Percentiles rank a stretch among this genome's conserved stretches.
Conservation (phyloP, 2,113 vertebrate genomes). For the Nymphicus hollandicus region DNA sequence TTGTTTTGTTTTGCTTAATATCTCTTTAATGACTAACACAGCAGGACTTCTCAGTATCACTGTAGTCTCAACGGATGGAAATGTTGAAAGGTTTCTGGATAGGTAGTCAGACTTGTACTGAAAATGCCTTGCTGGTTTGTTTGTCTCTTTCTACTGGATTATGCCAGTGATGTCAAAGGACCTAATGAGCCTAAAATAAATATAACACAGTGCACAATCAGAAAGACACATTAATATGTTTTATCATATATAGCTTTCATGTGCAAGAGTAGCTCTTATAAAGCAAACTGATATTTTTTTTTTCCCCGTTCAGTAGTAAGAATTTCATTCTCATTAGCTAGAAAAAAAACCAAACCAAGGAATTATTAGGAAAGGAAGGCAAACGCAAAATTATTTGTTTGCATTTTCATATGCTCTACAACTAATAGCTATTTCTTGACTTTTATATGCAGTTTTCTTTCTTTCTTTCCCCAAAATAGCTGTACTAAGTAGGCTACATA, state of each 20-base stretch:
- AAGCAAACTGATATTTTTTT: background rate
- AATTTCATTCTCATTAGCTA: background rate
- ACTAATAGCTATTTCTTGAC: background rate
- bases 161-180: background rate
- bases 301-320: background rate
- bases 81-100: background rate
- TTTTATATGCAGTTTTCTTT: background rate
- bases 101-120: background rate
- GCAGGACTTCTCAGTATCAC: background rate
- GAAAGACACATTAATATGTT: background rate
- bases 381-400: background rate
- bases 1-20: background rate
- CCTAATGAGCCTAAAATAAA: background rate
- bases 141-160: background rate
- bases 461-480: background rate
- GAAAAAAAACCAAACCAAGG: background rate
- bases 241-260: background rate
- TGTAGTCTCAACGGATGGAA: background rate
- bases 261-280: background rate
- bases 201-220: background rate
- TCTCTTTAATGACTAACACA: background rate
- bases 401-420: background rate
- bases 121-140: background rate
- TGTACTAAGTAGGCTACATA: background rate
- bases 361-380: background rate